Evolutionary conservation across 2,113 vertebrate genomes (phyloP).

Genomic region (Mormoops blainvillei): DNA sequence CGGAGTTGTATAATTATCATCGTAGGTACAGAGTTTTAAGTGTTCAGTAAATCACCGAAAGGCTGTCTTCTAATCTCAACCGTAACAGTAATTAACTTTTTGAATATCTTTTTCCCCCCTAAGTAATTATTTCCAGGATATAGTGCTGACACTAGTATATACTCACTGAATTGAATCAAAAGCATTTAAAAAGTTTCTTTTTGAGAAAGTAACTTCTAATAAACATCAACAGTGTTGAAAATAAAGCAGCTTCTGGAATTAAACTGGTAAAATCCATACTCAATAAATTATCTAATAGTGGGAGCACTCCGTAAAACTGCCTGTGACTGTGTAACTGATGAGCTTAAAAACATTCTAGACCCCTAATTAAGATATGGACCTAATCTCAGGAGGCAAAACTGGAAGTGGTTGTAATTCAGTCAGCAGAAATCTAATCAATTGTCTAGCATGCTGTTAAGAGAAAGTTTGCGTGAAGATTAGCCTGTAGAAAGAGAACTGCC

Average conservation of each 20-base stretch:
- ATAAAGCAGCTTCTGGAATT: neutral
- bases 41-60: slow-evolving; percentile 14
- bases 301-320: neutral
- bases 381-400: neutral
- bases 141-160: neutral
- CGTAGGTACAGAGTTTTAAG: neutral
- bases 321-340: neutral
- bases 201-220: neutral
- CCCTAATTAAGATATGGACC: neutral
- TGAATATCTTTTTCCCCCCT: neutral
- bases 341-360: neutral
- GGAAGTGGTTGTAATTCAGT: neutral
- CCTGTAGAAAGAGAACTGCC: neutral
- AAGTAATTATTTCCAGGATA: neutral
- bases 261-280: neutral
- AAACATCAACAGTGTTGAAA: neutral
- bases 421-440: neutral
- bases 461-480: neutral
- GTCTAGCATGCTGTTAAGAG: neutral
- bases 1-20: neutral
- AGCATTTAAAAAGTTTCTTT: neutral
- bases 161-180: neutral
- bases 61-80: neutral
- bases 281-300: neutral
- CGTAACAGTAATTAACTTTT: neutral